These are phyloP conservation scores for Carassius carassius DNA, from an alignment of 2,113 vertebrate species.

Conservation along the genomic window DNA sequence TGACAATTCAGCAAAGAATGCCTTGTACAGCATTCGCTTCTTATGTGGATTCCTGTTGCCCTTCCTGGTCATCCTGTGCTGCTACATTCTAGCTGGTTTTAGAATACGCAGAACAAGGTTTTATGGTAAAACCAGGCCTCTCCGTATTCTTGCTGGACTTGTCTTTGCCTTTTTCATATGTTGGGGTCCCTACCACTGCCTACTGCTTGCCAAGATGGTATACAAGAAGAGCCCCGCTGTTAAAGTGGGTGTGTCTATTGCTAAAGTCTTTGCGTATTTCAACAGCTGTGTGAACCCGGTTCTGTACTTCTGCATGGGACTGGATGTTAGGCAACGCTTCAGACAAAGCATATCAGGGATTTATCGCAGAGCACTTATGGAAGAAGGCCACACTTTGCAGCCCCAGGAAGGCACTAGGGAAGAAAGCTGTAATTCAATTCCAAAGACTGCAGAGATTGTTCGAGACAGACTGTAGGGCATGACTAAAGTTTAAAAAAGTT, in stretches of 20 bases:
- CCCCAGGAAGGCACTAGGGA: conserved; percentile 39
- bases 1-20: not conserved
- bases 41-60: conserved; percentile 76
- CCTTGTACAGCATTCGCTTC: conserved; percentile 69
- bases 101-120: conserved; percentile 69
- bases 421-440: too few species aligned
- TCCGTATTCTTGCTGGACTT: conserved; percentile 67
- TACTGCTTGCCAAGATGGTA: conserved; percentile 74
- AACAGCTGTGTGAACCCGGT: conserved; percentile 81
- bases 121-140: conserved; percentile 62
- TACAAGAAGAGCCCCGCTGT: conserved; percentile 59
- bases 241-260: conserved; percentile 66
- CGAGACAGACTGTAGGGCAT: too few species aligned
- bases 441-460: too few species aligned
- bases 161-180: conserved; percentile 77
- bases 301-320: conserved; percentile 79
- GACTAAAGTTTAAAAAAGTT: too few species aligned
- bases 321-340: conserved; percentile 60
- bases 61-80: conserved; percentile 71
- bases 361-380: conserved; percentile 65
- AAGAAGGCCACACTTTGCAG: conserved; percentile 56
- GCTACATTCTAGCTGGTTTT: conserved; percentile 66
- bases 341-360: conserved; percentile 61
- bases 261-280: conserved; percentile 71
- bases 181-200: conserved; percentile 78